These are phyloP conservation scores for Calliscelio sp. DNA, from an alignment of 2,888 invertebrate genomes.

Conservation along the genomic window DNA sequence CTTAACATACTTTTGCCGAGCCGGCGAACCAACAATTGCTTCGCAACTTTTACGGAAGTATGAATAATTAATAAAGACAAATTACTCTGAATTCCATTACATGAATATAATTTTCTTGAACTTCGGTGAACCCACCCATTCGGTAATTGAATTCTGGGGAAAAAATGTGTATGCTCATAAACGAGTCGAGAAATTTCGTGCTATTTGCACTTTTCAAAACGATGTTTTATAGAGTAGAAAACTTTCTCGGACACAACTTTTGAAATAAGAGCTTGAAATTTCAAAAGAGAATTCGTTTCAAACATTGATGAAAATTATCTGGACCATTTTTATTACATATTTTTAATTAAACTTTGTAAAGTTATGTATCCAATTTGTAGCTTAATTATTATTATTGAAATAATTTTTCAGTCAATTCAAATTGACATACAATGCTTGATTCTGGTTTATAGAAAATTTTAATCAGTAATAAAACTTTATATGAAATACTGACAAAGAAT, in stretches of 20 bases:
- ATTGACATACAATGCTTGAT: no score
- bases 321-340: no score
- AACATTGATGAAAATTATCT: no score
- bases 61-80: slow-evolving; percentile 52
- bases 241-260: neutral
- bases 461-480: no score
- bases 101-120: slow-evolving; percentile 16
- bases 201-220: neutral
- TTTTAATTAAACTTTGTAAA: no score
- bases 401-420: no score
- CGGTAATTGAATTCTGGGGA: slow-evolving; percentile 5
- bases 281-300: no score
- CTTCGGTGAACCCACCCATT: slow-evolving; percentile 12
- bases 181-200: slow-evolving; percentile 17
- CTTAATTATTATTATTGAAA: no score
- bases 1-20: slow-evolving; percentile 8
- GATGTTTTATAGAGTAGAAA: neutral
- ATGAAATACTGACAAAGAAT: no score
- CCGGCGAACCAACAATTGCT: slow-evolving; percentile 11
- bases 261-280: neutral
- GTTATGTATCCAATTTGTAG: no score
- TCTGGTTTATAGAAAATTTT: no score
- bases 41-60: slow-evolving; percentile 33
- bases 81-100: slow-evolving; percentile 33
- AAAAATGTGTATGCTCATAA: neutral